Evolutionary conservation across 2,888 invertebrate species (phyloP).

Genomic region (Tuberolachnus salignus): DNA sequence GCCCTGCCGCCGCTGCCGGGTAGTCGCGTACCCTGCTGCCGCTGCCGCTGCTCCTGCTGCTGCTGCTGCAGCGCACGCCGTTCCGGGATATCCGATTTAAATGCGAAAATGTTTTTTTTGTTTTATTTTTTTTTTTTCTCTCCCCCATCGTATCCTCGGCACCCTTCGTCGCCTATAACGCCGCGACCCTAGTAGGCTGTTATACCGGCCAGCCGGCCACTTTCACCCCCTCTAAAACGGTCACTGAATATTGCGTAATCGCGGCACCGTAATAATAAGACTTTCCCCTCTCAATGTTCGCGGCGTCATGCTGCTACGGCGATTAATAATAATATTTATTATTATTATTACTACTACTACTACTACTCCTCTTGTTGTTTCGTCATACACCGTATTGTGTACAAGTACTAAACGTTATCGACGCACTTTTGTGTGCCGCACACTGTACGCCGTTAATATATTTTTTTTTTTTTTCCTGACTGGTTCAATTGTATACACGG

Average conservation of each 20-base stretch:
- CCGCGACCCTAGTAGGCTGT: not conserved
- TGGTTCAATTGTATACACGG: no score
- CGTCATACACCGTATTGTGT: constrained; percentile 9
- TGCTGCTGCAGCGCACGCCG: constrained; percentile 9
- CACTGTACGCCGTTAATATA: not conserved
- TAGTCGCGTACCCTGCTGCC: no score
- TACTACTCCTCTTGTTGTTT: not conserved
- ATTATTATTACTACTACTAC: constrained; percentile 21
- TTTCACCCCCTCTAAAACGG: not conserved
- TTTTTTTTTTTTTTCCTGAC: no score
- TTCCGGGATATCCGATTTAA: constrained; percentile 54
- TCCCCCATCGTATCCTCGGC: constrained; percentile 1
- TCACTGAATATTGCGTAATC: constrained; percentile 45
- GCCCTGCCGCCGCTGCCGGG: not conserved
- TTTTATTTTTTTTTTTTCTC: no score
- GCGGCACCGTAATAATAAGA: constrained; percentile 35
- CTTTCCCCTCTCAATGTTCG: not conserved
- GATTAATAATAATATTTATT: constrained; percentile 54
- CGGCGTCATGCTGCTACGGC: not conserved
- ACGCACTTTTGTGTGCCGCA: not conserved
- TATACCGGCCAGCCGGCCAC: not conserved
- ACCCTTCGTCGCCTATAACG: not conserved
- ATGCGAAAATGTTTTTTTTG: constrained; percentile 55
- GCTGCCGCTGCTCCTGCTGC: not conserved
- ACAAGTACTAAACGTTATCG: not conserved